Evolutionary conservation across 2,113 vertebrate species (phyloP).

Genomic region (Xenopus laevis): DNA sequence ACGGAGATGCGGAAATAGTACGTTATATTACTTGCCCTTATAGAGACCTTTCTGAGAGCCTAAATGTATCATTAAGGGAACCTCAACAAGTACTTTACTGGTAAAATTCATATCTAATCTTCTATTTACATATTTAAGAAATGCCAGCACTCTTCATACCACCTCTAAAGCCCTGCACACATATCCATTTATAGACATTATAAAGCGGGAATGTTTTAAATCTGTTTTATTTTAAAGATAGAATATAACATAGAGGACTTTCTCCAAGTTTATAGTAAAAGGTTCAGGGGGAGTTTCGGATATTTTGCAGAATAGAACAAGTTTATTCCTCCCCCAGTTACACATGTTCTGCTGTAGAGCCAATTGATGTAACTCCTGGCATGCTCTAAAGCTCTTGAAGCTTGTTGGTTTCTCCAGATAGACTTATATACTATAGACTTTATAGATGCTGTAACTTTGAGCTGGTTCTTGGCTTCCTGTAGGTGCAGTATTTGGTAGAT

Average conservation of each 20-base stretch:
- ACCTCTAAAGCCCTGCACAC: neutral
- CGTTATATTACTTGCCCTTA: conserved; percentile 49
- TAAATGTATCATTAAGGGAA: neutral
- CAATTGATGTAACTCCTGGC: too few species aligned
- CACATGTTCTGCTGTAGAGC: too few species aligned
- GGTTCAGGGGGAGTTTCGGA: conserved; percentile 12
- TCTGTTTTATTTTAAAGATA: neutral
- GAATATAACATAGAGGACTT: neutral
- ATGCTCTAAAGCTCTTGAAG: too few species aligned
- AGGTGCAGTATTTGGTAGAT: conserved; percentile 97
- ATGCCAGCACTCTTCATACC: neutral
- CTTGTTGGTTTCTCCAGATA: too few species aligned
- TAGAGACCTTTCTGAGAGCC: neutral
- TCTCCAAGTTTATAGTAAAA: neutral
- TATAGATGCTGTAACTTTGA: too few species aligned
- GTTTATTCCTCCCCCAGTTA: too few species aligned
- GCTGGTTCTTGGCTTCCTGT: neutral
- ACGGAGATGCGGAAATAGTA: conserved; percentile 92
- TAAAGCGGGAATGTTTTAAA: neutral
- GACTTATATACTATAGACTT: too few species aligned
- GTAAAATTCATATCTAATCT: conserved; percentile 10
- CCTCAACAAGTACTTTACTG: neutral
- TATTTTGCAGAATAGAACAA: neutral
- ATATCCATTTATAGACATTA: neutral
- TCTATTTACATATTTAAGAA: conserved; percentile 1